Percentiles rank a stretch among this genome's conserved stretches.
Conservation (phyloP, 2,797 vertebrate genomes). For the Anableps anableps region DNA sequence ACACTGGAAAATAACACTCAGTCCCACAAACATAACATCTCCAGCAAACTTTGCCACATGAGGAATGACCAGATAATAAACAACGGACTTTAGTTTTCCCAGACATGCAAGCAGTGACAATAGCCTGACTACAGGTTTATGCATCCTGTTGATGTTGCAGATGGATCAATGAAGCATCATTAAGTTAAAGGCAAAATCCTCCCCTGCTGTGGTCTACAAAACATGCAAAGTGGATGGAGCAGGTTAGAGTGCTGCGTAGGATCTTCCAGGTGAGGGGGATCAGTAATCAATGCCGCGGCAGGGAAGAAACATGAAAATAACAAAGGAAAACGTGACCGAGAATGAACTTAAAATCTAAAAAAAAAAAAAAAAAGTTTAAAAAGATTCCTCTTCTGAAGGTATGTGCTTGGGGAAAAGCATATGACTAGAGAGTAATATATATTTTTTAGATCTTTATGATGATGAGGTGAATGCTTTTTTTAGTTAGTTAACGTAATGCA, state of each 20-base stretch:
- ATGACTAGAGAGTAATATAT: neutral
- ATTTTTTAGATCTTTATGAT: neutral
- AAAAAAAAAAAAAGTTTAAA: neutral
- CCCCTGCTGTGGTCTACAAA: neutral
- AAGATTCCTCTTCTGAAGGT: neutral
- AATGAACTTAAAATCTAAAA: neutral
- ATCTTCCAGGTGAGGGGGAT: neutral
- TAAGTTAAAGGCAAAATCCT: neutral
- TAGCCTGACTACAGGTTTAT: neutral
- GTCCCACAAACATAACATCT: neutral
- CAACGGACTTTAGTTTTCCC: neutral
- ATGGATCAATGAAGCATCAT: neutral
- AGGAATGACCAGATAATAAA: neutral
- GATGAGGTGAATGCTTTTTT: neutral
- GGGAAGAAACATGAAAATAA: neutral
- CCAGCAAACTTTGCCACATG: neutral
- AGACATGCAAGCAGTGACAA: too few species aligned
- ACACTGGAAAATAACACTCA: too few species aligned
- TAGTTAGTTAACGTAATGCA: neutral
- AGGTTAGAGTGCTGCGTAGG: neutral
- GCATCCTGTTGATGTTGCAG: neutral
- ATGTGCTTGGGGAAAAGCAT: neutral
- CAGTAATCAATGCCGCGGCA: neutral
- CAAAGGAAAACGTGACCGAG: neutral
- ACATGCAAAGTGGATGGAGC: neutral